These are phyloP conservation scores for Buathra laborator DNA, from an alignment of 2,888 invertebrate genomes.

Conservation along the genomic window DNA sequence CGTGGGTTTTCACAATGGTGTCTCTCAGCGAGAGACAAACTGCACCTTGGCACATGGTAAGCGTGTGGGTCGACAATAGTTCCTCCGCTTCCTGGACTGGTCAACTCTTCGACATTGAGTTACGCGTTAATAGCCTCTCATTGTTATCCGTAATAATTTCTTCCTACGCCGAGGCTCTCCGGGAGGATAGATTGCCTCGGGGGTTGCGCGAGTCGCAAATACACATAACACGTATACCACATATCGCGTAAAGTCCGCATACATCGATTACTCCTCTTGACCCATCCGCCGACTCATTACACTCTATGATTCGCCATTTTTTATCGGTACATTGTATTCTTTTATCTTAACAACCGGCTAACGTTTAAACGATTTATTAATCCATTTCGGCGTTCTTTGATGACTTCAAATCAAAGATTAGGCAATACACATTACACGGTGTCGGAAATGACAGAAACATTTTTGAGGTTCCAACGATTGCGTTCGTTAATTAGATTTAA, in stretches of 20 bases:
- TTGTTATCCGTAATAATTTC: conserved; percentile 66
- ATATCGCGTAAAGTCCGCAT: conserved; percentile 3
- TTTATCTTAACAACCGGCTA: background rate
- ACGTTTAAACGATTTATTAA: background rate
- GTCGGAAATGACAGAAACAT: background rate
- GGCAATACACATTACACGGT: background rate
- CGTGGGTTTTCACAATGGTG: conserved; percentile 41
- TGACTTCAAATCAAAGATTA: background rate
- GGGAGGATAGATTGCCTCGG: conserved; percentile 38
- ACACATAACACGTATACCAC: background rate
- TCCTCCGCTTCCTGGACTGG: conserved; percentile 54
- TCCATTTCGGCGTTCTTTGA: background rate
- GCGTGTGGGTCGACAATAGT: conserved; percentile 43
- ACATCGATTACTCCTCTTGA: conserved; percentile 33
- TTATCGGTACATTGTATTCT: background rate
- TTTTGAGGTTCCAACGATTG: background rate
- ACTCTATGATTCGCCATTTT: conserved; percentile 33
- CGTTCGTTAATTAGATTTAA: background rate
- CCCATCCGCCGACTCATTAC: conserved; percentile 41
- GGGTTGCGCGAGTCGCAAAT: conserved; percentile 6
- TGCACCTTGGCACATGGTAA: background rate
- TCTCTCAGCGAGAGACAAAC: conserved; percentile 13
- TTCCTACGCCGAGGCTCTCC: conserved; percentile 50
- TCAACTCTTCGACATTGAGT: conserved; percentile 59
- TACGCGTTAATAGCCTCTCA: conserved; percentile 63